Evolutionary conservation across 1,140 invertebrate genomes (phyloP).

Genomic region (Heliothis subflexa): DNA sequence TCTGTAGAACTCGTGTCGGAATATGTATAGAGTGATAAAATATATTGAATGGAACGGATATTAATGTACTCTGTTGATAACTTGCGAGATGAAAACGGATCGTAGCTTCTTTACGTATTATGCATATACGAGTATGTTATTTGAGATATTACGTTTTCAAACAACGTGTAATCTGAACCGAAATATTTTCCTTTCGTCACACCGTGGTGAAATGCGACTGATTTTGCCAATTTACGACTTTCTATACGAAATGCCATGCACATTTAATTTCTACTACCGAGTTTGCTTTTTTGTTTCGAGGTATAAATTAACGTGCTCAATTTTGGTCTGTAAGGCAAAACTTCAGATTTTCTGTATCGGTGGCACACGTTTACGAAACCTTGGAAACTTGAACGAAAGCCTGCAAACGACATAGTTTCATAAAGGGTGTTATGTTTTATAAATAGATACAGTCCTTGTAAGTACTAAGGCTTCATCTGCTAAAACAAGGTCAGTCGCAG

Average conservation of each 20-base stretch:
- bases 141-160: neutral
- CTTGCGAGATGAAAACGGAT: neutral
- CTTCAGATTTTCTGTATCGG: too few relatives aligned
- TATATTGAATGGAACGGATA: slow-evolving; percentile 1
- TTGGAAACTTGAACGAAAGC: neutral
- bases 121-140: too few relatives aligned
- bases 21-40: neutral
- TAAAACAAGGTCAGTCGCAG: slow-evolving; percentile 23
- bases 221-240: too few relatives aligned
- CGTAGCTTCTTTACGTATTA: neutral
- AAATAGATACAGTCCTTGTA: slow-evolving; percentile 30
- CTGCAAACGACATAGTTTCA: neutral
- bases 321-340: too few relatives aligned
- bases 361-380: neutral
- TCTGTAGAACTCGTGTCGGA: neutral
- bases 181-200: too few relatives aligned
- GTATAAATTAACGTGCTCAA: too few relatives aligned
- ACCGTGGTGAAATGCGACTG: too few relatives aligned
- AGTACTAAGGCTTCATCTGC: slow-evolving; percentile 34
- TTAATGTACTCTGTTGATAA: neutral
- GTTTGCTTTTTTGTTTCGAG: too few relatives aligned
- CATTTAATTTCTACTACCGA: too few relatives aligned
- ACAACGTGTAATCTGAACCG: neutral
- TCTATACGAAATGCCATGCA: too few relatives aligned
- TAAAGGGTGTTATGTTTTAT: slow-evolving; percentile 16